phyloP scores from a whole-genome alignment of 1,140 invertebrate species.

The Papilio aristodemus region DNA sequence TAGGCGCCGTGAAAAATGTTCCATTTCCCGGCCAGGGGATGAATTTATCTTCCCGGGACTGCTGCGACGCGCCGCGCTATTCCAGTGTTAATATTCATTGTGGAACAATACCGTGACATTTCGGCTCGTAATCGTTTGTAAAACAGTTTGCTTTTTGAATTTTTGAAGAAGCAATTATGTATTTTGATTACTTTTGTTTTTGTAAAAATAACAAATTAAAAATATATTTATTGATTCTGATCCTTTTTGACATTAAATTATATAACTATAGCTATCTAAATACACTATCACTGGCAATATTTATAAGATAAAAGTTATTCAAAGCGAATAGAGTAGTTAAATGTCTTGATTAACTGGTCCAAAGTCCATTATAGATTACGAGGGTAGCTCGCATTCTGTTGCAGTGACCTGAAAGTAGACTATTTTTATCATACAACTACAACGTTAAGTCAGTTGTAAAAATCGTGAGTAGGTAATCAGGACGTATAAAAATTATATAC shows the following conservation, averaged over 20 bases:
- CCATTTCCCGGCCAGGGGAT: conserved; percentile 72
- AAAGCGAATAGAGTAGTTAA: not conserved
- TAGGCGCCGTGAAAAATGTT: conserved; percentile 79
- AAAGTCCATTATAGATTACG: conserved; percentile 12
- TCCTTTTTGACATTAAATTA: not conserved
- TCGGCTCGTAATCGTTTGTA: conserved; percentile 43
- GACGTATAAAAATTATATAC: not conserved
- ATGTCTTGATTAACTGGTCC: not conserved
- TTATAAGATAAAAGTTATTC: not conserved
- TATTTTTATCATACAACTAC: conserved; percentile 18
- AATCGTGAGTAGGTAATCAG: not conserved
- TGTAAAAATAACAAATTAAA: not conserved
- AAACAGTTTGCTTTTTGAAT: conserved; percentile 45
- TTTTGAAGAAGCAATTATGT: not conserved
- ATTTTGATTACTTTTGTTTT: not conserved
- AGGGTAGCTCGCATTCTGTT: conserved; percentile 7
- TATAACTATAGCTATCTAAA: not conserved
- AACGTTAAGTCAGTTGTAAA: not conserved
- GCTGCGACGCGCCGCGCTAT: conserved; percentile 65
- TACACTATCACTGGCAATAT: too few species aligned
- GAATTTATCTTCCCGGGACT: conserved; percentile 74
- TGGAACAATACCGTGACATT: conserved; percentile 65
- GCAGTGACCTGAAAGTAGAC: not conserved
- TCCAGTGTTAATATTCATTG: conserved; percentile 79
- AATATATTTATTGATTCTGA: not conserved